Base-by-base conservation (phyloP, 2,113 vertebrate species). In the Campylomormyrus tamandua region DNA sequence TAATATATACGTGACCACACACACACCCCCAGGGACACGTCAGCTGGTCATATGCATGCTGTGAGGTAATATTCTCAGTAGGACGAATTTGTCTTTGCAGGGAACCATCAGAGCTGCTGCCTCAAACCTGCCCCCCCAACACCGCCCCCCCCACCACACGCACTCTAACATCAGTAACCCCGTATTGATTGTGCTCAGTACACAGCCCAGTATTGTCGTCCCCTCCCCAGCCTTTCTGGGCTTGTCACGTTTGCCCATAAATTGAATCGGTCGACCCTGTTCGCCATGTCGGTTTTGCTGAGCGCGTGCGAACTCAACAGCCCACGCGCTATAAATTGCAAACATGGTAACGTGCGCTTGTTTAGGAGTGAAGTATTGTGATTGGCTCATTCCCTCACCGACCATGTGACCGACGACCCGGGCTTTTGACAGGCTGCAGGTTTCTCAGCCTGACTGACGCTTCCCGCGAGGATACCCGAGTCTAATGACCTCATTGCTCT, bases 121-220 rank as follows among this genome's bases (percentile, higher is more conserved):
- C n/a, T 27, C 13, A 39, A 27, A 1, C 9, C 62, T 66, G n/a
- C 11, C 31, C 17, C 31, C 77, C 35, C 84, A 8, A 11, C 50
- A 9, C 8, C 0, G 52, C 13, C 42, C 15, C 4, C 85, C 17
- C 39, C 62, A 27, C 42, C 46, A 5, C 58, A 77, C 17, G 83
- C 84, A 52, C 19, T 15, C 50, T 87, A 48, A 89, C 87, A 66
- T 89, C 88, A 89, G 31, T 83, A 83, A 21, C 24, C 50, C 19
- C 3, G 0, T 66, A 87, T 87, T 62, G 85, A 87, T 89, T 83
- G 49, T n/a, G 0, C 83, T 56, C n/a, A 3, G 24, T 27, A 45
- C 80, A 45, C 56, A 45, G 56, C 58, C 21, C 83, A 17, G 48
- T 89, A 90, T 90, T 56, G 62, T 87, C 53, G 19, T 49, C 35